Evolutionary conservation across 2,888 invertebrate species (phyloP).

Genomic region (Vesta saturnalis): DNA sequence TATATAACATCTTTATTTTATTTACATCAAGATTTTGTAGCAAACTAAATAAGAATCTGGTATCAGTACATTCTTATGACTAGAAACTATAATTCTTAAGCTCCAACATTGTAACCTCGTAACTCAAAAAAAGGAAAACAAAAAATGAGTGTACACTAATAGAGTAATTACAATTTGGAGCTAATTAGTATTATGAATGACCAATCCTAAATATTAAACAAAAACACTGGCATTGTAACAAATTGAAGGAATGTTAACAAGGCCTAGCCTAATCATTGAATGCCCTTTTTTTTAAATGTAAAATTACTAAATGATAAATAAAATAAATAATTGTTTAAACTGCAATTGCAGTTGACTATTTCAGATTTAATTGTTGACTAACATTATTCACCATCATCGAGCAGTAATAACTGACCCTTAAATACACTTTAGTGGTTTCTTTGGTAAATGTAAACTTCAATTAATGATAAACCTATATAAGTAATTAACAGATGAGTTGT

Average conservation of each 20-base stretch:
- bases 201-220: constrained; percentile 39
- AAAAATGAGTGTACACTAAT: constrained; percentile 9
- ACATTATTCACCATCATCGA: constrained; percentile 8
- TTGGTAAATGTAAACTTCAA: constrained; percentile 36
- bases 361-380: constrained; percentile 30
- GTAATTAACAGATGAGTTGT: constrained; percentile 32
- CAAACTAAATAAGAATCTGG: constrained; percentile 53
- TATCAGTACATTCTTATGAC: constrained; percentile 61
- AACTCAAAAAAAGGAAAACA: neutral
- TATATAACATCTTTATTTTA: constrained; percentile 52
- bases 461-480: constrained; percentile 32
- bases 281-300: constrained; percentile 37
- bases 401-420: constrained; percentile 15
- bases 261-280: constrained; percentile 35
- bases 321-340: constrained; percentile 38
- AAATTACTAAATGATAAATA: constrained; percentile 33
- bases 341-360: constrained; percentile 35
- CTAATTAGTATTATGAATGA: constrained; percentile 33
- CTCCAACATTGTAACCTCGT: neutral
- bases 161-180: constrained; percentile 9
- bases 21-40: constrained; percentile 52
- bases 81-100: constrained; percentile 54
- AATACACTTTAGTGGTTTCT: constrained; percentile 34
- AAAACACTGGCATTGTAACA: constrained; percentile 39
- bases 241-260: constrained; percentile 39